Conservation (phyloP, 2,888 invertebrate species). For the Bruchidius siliquastri region DNA sequence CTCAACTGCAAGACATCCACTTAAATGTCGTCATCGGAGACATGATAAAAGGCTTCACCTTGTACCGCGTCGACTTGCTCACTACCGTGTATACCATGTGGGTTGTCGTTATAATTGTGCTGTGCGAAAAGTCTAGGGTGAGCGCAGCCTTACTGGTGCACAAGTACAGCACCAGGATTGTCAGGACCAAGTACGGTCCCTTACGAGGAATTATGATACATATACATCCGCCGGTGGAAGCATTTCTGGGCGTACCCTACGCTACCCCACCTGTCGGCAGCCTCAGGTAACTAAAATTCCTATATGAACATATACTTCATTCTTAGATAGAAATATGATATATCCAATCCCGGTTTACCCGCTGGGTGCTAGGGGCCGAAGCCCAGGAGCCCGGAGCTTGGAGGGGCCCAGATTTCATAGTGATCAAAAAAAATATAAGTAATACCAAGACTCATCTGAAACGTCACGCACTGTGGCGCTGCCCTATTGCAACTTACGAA, state of each 20-base stretch:
- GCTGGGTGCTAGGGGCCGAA: no score
- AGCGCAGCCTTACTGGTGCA: conserved; percentile 56
- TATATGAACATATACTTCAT: no score
- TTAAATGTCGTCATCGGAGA: not conserved
- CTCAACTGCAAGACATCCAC: not conserved
- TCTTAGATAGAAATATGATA: no score
- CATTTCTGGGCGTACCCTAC: conserved; percentile 90
- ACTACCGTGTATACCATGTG: conserved; percentile 40
- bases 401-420: no score
- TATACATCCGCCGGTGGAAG: conserved; percentile 79
- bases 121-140: conserved; percentile 51
- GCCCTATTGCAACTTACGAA: no score
- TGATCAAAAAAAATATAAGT: no score
- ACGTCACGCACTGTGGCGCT: no score
- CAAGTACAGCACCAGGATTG: conserved; percentile 77
- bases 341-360: no score
- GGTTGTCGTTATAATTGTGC: conserved; percentile 56
- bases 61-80: conserved; percentile 39
- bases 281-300: conserved; percentile 58
- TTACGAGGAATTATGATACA: conserved; percentile 80
- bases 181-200: conserved; percentile 86
- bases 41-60: conserved; percentile 7
- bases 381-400: no score
- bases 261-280: conserved; percentile 87
- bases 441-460: no score